Evolutionary conservation across 2,113 vertebrate species (phyloP), one percentile per base, ranked within the genome.

Genomic region (Notarius lentiginosus): DNA sequence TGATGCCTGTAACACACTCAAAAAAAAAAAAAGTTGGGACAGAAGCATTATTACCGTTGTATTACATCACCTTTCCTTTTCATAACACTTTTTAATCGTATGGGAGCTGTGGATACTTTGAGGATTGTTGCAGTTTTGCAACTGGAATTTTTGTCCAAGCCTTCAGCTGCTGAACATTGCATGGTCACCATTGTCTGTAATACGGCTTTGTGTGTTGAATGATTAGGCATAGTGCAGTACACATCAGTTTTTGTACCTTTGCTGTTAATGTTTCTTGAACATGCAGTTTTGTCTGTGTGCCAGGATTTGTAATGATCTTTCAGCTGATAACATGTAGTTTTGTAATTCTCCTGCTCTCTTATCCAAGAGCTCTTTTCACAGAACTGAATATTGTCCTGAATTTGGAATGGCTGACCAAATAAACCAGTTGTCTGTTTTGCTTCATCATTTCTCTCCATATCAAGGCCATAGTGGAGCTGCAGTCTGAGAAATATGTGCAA

Each of bases 401-500:
- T 58, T 34, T 34, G 53, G 2, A 10, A 30, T 4, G 3, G 7
- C 53, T 58, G 27, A 34, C 15, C 2, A 60, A 58, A 34, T 20
- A 10, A 79, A 11, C 27, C 17, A 1, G 5, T 34, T 34, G 49
- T 76, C 5, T 70, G 60, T 91, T 86, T 85, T 56, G 87, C 7
- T 70, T 14, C 9, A 27, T 53, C 20, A 41, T 2, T 49, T 87
- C 12, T 12, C 84, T 86, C 93, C 92, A 58, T 79, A 68, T 93
- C 70, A 89, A 99, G 98, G 97, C 97, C 79, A 96, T 99, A 91
- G 94, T 97, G 90, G 96, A 97, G 90, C 96, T 99, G 90, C 97
- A 99, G 90, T 97, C 98, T 80, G 96, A 99, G 90, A 96, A 98
- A 61, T 96, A 96, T 91, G 93, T 99, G 14, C 97, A 98, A 89